Percentiles rank a stretch among this genome's conserved stretches.
Evolutionary conservation across 2,113 vertebrate genomes (phyloP).

Genomic region (Dermatemys mawii): DNA sequence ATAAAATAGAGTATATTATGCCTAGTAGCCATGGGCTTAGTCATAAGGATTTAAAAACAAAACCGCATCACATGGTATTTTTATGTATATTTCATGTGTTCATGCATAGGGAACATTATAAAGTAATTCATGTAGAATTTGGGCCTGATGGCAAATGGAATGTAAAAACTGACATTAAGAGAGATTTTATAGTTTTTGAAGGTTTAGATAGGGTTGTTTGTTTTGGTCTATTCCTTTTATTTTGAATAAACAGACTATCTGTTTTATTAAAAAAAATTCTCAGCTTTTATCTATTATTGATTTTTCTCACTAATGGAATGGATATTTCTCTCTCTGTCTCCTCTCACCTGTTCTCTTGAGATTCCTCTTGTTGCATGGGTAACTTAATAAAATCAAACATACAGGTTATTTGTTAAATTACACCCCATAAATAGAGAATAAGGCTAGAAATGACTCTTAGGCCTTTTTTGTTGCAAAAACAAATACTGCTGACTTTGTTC

Average conservation of each 20-base stretch:
- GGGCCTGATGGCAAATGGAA: not conserved
- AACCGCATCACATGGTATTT: not conserved
- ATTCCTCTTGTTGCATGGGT: not conserved
- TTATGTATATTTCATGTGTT: not conserved
- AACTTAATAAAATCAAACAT: slow-evolving; percentile 51
- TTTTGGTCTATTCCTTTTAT: not conserved
- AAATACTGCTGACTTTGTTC: slow-evolving; percentile 43
- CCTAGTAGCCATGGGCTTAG: not conserved
- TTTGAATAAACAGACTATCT: not conserved
- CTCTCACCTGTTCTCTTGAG: slow-evolving; percentile 13
- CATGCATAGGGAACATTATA: not conserved
- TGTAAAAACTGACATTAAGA: not conserved
- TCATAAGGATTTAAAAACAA: not conserved
- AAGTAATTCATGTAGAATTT: not conserved
- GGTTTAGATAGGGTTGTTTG: not conserved
- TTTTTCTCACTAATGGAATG: slow-evolving; percentile 45
- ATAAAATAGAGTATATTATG: not conserved
- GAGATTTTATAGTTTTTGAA: not conserved
- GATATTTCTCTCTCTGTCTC: slow-evolving; percentile 18
- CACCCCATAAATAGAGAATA: slow-evolving; percentile 42
- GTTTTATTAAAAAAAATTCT: not conserved
- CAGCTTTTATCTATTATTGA: slow-evolving; percentile 22
- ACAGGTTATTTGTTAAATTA: slow-evolving; percentile 32
- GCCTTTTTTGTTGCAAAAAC: not conserved
- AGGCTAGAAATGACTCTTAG: not conserved